A percentile compares a stretch with the other conserved stretches of the same genome.
Conservation (phyloP, 2,888 invertebrate genomes). For the Sturmia bella region DNA sequence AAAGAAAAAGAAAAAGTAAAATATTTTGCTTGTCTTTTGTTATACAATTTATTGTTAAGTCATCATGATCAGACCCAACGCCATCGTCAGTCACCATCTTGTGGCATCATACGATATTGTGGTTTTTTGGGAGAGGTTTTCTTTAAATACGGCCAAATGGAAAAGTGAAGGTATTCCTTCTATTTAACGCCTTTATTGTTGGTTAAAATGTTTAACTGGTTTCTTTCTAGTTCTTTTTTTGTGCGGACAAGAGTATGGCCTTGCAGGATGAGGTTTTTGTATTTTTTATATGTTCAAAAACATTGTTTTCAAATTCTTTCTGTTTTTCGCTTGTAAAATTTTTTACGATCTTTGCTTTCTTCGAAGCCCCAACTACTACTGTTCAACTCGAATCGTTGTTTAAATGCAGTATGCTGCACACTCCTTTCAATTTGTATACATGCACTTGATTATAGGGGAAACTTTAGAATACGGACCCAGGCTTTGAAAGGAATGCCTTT, state of each 20-base stretch:
- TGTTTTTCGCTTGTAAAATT: slow-evolving; percentile 11
- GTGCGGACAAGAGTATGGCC: not conserved
- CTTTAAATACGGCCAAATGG: slow-evolving; percentile 29
- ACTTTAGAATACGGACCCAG: no score
- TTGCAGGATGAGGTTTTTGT: slow-evolving; percentile 6
- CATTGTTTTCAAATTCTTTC: not conserved
- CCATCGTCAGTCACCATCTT: slow-evolving; percentile 37
- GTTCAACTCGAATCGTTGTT: no score
- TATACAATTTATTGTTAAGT: slow-evolving; percentile 46
- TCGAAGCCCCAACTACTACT: not conserved
- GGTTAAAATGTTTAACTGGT: slow-evolving; percentile 27
- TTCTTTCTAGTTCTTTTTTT: slow-evolving; percentile 8
- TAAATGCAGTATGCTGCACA: no score
- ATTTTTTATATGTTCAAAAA: not conserved
- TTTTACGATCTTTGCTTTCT: not conserved
- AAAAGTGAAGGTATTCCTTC: slow-evolving; percentile 22
- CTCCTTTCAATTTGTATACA: no score
- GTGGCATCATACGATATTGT: slow-evolving; percentile 25
- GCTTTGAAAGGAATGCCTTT: no score
- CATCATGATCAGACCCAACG: slow-evolving; percentile 37
- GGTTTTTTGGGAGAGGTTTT: slow-evolving; percentile 31
- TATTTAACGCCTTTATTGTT: slow-evolving; percentile 39
- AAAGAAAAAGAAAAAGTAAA: not conserved
- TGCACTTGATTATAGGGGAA: no score
- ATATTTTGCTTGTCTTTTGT: slow-evolving; percentile 14